phyloP scores from a whole-genome alignment of 2,888 invertebrate genomes.

The Drosophila quinaria region DNA sequence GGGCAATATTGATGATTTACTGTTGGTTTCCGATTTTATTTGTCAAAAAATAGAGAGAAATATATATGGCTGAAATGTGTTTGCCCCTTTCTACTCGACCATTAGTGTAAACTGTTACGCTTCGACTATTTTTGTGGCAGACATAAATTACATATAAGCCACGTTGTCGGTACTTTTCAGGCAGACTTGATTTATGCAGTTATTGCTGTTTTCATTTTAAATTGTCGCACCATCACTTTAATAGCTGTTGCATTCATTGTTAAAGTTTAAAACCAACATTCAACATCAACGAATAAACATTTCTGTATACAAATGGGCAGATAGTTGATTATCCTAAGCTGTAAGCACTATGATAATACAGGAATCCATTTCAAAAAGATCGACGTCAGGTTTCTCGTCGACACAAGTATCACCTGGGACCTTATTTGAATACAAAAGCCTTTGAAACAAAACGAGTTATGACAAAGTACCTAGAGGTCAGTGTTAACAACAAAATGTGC shows the following conservation, averaged over 20 bases:
- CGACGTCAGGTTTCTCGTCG: too few species aligned
- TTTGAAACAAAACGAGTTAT: not conserved
- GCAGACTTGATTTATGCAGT: slow-evolving; percentile 9
- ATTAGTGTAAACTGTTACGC: slow-evolving; percentile 10
- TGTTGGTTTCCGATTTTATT: slow-evolving; percentile 42
- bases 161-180: not conserved
- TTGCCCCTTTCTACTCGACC: slow-evolving; percentile 14
- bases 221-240: not conserved
- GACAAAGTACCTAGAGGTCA: not conserved
- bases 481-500: slow-evolving; percentile 14
- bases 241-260: not conserved
- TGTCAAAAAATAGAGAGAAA: slow-evolving; percentile 27
- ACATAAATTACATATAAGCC: slow-evolving; percentile 15
- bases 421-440: slow-evolving; percentile 14
- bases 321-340: not conserved
- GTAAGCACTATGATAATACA: not conserved
- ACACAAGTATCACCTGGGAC: not conserved
- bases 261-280: not conserved
- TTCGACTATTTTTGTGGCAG: not conserved
- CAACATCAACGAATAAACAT: not conserved
- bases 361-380: not conserved
- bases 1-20: slow-evolving; percentile 45
- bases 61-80: slow-evolving; percentile 22
- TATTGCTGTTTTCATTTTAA: not conserved
- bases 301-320: not conserved